Base-by-base conservation (phyloP, 2,888 invertebrate genomes). In the Bhutanitis thaidina region DNA sequence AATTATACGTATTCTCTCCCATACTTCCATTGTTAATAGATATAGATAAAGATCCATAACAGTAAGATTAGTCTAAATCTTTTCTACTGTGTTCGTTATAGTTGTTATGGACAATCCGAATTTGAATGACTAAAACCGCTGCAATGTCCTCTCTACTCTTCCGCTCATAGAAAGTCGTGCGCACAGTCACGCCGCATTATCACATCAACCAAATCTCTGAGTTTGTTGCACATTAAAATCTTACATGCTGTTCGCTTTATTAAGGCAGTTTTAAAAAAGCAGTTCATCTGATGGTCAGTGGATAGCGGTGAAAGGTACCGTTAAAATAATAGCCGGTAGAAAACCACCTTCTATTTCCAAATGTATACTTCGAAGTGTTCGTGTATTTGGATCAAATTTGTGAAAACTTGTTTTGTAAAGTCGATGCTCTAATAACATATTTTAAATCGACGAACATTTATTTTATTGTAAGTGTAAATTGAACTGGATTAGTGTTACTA, bases 241-340 rank as follows among this genome's bases (percentile, higher is more conserved):
- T 85, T 82, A 84, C 78, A 82, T 84, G 82, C 77, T 79, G 75
- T 73, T 77, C 83, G 77, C 77, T 86, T 86, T 87, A 85, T 85
- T 85, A 83, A 83, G 77, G 80, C 77, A 77, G 73, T 80, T 80
- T 71, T 65, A 65, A 20, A 62, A 81, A 84, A 81, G 77, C 83
- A 79, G 83, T 81, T 77, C 82, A 77, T 74, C 74, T 69, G 88
- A 88, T 87, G 86, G 84, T 79, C 85, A 85, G 76, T 62, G 80
- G 89, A 89, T 88, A 87, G 80, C 81, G 87, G 87, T 88, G 88
- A 89, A 88, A 88, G 87, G 85, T 65, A 80, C 87, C 86, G 87
- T 87, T 88, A 88, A 64, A 72, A 74, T 84, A 80, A 86, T 84
- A 75, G 82, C 78, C 79, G 62, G 74, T 78, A 72, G 72, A 74